Percentiles rank a stretch among this genome's conserved stretches.
These are phyloP conservation scores for Theristus sp. DNA, from an alignment of 2,888 invertebrate species.

Conservation along the genomic window DNA sequence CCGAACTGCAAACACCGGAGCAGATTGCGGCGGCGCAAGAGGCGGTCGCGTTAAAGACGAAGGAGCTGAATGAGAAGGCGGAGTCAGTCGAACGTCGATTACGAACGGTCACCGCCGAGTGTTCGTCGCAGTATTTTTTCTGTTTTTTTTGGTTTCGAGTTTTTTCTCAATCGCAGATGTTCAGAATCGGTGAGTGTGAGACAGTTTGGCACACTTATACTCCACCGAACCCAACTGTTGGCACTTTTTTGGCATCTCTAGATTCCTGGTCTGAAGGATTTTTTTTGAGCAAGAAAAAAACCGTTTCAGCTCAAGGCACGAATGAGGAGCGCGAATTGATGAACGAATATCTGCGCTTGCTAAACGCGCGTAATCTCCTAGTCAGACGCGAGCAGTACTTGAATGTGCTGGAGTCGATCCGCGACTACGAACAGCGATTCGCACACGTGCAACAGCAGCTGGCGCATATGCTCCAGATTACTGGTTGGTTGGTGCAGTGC, in stretches of 20 bases:
- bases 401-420: slow-evolving; percentile 4
- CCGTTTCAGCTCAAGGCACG: neutral
- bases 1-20: neutral
- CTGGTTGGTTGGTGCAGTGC: neutral
- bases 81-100: slow-evolving; percentile 1
- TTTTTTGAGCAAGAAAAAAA: too few species aligned
- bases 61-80: slow-evolving; percentile 4
- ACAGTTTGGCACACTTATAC: too few species aligned
- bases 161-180: too few species aligned
- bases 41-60: neutral
- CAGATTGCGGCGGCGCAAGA: slow-evolving; percentile 3
- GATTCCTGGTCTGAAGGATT: too few species aligned
- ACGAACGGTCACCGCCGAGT: neutral
- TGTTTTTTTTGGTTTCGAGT: neutral
- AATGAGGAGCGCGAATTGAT: slow-evolving; percentile 2
- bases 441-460: slow-evolving; percentile 4
- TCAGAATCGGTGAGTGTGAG: too few species aligned
- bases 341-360: slow-evolving; percentile 5
- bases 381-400: slow-evolving; percentile 4
- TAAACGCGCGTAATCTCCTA: slow-evolving; percentile 7
- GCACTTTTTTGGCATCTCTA: too few species aligned
- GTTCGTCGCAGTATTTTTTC: neutral
- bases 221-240: too few species aligned
- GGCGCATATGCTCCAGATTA: slow-evolving; percentile 1
- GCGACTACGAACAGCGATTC: slow-evolving; percentile 6